A percentile compares a stretch with the other conserved stretches of the same genome.
Conservation (phyloP, 2,113 vertebrate genomes). For the Sylvilagus bachmani region DNA sequence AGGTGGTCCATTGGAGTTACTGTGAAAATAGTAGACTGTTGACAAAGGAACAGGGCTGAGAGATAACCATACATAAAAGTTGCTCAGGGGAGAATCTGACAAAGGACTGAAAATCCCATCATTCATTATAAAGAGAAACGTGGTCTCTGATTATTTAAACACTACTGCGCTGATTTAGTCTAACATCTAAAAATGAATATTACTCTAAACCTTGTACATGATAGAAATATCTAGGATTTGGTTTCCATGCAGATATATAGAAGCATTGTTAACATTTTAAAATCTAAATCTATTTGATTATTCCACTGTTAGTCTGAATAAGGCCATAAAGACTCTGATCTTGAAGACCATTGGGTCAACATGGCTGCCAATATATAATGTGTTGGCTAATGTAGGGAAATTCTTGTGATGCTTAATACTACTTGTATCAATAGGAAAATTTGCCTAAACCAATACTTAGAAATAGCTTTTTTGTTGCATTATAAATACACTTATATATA, state of each 20-base stretch:
- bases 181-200: neutral
- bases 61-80: neutral
- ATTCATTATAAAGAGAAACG: neutral
- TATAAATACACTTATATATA: neutral
- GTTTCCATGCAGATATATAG: neutral
- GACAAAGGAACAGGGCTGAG: neutral
- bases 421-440: neutral
- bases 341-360: neutral
- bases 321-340: neutral
- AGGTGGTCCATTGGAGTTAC: neutral
- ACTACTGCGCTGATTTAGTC: neutral
- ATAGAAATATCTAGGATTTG: neutral
- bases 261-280: neutral
- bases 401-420: neutral
- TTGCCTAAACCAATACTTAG: neutral
- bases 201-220: rapidly evolving
- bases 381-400: neutral
- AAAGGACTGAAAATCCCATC: neutral
- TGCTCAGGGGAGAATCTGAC: neutral
- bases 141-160: neutral
- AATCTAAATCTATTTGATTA: neutral
- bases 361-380: neutral
- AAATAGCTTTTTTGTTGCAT: neutral
- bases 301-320: neutral
- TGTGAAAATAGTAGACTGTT: neutral